Base-by-base conservation (phyloP, 1,140 invertebrate species). In the Drosophila athabasca region DNA sequence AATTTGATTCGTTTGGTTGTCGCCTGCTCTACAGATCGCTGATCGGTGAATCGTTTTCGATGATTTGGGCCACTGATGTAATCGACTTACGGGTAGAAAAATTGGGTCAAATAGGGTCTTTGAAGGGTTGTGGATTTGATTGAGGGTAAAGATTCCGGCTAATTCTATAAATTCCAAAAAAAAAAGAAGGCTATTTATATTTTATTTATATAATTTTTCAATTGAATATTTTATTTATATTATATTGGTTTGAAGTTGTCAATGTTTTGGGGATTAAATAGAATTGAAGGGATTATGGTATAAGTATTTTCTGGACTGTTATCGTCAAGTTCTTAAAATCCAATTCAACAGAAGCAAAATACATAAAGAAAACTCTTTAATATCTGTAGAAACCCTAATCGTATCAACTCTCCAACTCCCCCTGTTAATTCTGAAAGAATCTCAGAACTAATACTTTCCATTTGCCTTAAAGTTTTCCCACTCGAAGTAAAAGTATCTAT, bases 31-130 rank as follows among this genome's bases (percentile, higher is more conserved):
- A 19, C 64, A 19, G 64, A 69, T 69, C 45, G n/a, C n/a, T n/a
- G 64, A 69, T 69, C 52, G 64, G 51, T 58, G 24, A 69, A 68
- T 69, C 49, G 50, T 45, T 69, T 69, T 69, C 57, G n/a, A 57
- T 24, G 49, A 69, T 55, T 7, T n/a, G 17, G 44, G 22, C 43
- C 35, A 5, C 35, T 13, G 52, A 69, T 69, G 52, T 58, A 50
- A 69, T 69, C 51, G n/a, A 58, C 43, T 69, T 58, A 8, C 1
- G 1, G 13, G 11, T 1, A 0, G 35, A 0, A 39, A 39, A 39
- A 39, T 11, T 39, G 35, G 35, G 35, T 39, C 35, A 39, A 39
- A 39, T 39, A n/a, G 44, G 44, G n/a, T 52, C 26, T 19, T 19
- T 2, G 45, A 43, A 69, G 17, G 62, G 51, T 49, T 51, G 17